Percentiles rank a stretch among this genome's conserved stretches.
These are phyloP conservation scores for Metellina segmentata DNA, from an alignment of 2,888 invertebrate genomes.

Conservation along the genomic window DNA sequence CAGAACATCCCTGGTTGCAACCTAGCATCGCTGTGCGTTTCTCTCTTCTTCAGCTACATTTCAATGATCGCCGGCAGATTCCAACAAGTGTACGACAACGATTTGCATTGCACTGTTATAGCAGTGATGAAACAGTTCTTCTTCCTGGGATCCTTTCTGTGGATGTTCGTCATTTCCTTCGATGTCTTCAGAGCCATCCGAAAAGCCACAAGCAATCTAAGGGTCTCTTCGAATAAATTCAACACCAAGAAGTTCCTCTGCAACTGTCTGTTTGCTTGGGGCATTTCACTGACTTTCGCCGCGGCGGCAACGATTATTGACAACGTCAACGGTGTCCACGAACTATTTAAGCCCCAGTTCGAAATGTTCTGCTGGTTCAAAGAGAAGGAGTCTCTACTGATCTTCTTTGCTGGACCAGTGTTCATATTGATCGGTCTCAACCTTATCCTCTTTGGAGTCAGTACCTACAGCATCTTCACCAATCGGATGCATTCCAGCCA, in stretches of 20 bases:
- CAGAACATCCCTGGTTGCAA: slow-evolving; percentile 80
- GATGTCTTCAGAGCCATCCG: slow-evolving; percentile 81
- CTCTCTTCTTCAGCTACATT: slow-evolving; percentile 78
- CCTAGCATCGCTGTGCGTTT: slow-evolving; percentile 81
- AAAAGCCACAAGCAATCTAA: slow-evolving; percentile 82
- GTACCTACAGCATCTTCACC: slow-evolving; percentile 81
- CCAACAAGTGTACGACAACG: not conserved
- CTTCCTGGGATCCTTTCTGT: slow-evolving; percentile 68
- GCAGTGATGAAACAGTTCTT: slow-evolving; percentile 77
- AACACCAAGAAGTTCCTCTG: slow-evolving; percentile 81
- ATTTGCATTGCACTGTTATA: slow-evolving; percentile 75
- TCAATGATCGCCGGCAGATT: slow-evolving; percentile 79
- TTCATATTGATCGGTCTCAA: slow-evolving; percentile 81
- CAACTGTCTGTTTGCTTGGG: slow-evolving; percentile 82
- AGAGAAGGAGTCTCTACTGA: slow-evolving; percentile 82
- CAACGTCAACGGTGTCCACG: slow-evolving; percentile 76
- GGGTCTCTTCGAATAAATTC: slow-evolving; percentile 80
- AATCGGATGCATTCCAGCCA: slow-evolving; percentile 41
- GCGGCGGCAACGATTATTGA: slow-evolving; percentile 80
- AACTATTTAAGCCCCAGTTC: slow-evolving; percentile 80
- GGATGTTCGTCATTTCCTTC: slow-evolving; percentile 73
- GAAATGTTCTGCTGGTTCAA: slow-evolving; percentile 83
- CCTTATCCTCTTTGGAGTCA: slow-evolving; percentile 81
- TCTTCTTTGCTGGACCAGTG: slow-evolving; percentile 83
- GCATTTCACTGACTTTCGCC: slow-evolving; percentile 80